These are phyloP conservation scores for Nothura maculosa DNA, from an alignment of 2,797 vertebrate species.

Conservation along the genomic window DNA sequence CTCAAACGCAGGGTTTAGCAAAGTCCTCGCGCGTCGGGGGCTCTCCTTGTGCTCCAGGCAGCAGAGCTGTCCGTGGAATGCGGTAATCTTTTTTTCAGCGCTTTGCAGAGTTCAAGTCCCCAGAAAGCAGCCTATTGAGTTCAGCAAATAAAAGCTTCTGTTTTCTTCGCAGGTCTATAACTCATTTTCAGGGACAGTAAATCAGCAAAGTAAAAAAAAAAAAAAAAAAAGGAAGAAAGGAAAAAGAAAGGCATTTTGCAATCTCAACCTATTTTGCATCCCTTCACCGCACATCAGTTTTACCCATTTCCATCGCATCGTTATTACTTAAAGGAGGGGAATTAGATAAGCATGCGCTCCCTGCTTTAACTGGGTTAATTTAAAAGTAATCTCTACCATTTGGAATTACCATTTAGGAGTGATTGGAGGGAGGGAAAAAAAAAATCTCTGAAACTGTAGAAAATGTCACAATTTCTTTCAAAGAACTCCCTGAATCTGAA, in stretches of 20 bases:
- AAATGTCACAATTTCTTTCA: slow-evolving; percentile 55
- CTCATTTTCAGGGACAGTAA: slow-evolving; percentile 78
- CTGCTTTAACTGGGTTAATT: slow-evolving; percentile 54
- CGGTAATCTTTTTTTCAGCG: slow-evolving; percentile 72
- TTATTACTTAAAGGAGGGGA: slow-evolving; percentile 33
- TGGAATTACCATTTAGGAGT: slow-evolving; percentile 53
- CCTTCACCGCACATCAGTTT: slow-evolving; percentile 58
- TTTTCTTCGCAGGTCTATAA: slow-evolving; percentile 61
- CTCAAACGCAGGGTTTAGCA: neutral
- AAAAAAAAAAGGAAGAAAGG: too few species aligned
- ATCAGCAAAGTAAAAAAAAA: slow-evolving; percentile 2
- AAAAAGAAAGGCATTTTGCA: slow-evolving; percentile 30
- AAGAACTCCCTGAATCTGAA: slow-evolving; percentile 7
- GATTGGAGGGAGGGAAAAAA: neutral
- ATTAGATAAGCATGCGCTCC: slow-evolving; percentile 67
- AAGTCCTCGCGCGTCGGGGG: neutral
- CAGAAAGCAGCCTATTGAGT: slow-evolving; percentile 65
- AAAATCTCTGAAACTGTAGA: slow-evolving; percentile 51
- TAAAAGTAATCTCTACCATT: slow-evolving; percentile 66
- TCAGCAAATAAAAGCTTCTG: slow-evolving; percentile 73
- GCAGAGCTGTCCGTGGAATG: slow-evolving; percentile 46
- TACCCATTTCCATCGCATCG: slow-evolving; percentile 48
- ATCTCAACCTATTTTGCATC: slow-evolving; percentile 68
- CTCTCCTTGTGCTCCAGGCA: slow-evolving; percentile 45
- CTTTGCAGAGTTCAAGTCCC: slow-evolving; percentile 68